phyloP scores from a whole-genome alignment of 2,797 vertebrate genomes.

The Notolabrus celidotus region DNA sequence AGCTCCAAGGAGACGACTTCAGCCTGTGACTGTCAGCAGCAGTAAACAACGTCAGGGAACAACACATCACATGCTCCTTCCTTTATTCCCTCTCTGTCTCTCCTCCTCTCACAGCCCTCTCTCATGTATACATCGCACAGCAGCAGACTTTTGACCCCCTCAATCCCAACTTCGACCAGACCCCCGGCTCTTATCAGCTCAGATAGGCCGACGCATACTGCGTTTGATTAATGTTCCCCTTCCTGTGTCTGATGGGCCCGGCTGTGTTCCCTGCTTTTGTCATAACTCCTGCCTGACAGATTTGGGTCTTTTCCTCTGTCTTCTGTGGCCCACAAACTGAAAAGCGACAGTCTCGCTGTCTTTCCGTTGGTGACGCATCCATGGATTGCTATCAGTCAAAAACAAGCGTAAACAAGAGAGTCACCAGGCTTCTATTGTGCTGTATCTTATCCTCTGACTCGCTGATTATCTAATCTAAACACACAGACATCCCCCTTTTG shows the following conservation, averaged over 20 bases:
- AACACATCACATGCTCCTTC: slow-evolving; percentile 62
- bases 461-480: slow-evolving; percentile 39
- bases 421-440: slow-evolving; percentile 28
- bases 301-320: slow-evolving; percentile 63
- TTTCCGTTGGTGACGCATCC: slow-evolving; percentile 14
- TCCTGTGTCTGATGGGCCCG: slow-evolving; percentile 54
- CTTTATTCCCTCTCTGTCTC: slow-evolving; percentile 9
- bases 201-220: slow-evolving; percentile 24
- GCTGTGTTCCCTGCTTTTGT: slow-evolving; percentile 45
- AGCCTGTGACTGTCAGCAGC: slow-evolving; percentile 50
- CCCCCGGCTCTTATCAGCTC: slow-evolving; percentile 53
- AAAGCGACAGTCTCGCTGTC: slow-evolving; percentile 1
- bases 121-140: slow-evolving; percentile 22
- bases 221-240: slow-evolving; percentile 61
- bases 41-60: slow-evolving; percentile 64
- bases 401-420: slow-evolving; percentile 35
- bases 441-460: slow-evolving; percentile 39
- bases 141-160: slow-evolving; percentile 43
- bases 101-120: slow-evolving; percentile 23
- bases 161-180: slow-evolving; percentile 44
- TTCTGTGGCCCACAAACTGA: slow-evolving; percentile 33
- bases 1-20: slow-evolving; percentile 68
- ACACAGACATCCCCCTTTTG: slow-evolving; percentile 14
- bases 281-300: slow-evolving; percentile 64
- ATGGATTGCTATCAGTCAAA: slow-evolving; percentile 40